Evolutionary conservation across 30 jellyfish, hydroid and myxozoan species (phyloP).

Genomic region (Hydractinia echinata): DNA sequence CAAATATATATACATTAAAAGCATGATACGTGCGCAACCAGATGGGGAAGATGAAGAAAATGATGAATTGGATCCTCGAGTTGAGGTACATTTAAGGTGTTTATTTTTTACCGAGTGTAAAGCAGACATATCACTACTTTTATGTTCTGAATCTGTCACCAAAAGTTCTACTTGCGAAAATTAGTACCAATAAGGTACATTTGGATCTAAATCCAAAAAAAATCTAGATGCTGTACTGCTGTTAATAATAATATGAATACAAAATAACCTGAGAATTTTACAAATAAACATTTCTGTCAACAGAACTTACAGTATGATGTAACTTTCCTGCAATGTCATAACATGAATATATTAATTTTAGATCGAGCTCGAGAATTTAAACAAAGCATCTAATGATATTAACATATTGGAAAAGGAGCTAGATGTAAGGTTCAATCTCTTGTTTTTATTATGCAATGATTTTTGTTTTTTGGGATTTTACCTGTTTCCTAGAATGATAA

Average conservation of each 20-base stretch:
- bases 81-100: constrained; percentile 39
- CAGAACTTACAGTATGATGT: no score
- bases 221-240: no score
- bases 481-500: no score
- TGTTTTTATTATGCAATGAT: no score
- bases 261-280: no score
- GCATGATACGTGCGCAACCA: constrained; percentile 23
- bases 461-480: no score
- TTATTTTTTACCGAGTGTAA: neutral
- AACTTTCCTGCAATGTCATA: no score
- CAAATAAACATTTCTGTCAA: no score
- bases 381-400: constrained; percentile 76
- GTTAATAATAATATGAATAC: no score
- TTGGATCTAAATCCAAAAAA: no score
- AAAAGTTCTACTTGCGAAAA: no score
- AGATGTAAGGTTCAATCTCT: constrained; percentile 52
- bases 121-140: neutral
- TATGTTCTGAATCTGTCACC: neutral
- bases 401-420: constrained; percentile 85
- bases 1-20: constrained; percentile 12
- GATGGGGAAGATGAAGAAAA: constrained; percentile 43
- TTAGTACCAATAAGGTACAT: no score
- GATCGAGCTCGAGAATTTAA: constrained; percentile 85
- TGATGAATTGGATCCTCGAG: constrained; percentile 61
- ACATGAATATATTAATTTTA: neutral